These are phyloP conservation scores for Calameuta filiformis DNA, from an alignment of 2,888 invertebrate genomes.

Conservation along the genomic window DNA sequence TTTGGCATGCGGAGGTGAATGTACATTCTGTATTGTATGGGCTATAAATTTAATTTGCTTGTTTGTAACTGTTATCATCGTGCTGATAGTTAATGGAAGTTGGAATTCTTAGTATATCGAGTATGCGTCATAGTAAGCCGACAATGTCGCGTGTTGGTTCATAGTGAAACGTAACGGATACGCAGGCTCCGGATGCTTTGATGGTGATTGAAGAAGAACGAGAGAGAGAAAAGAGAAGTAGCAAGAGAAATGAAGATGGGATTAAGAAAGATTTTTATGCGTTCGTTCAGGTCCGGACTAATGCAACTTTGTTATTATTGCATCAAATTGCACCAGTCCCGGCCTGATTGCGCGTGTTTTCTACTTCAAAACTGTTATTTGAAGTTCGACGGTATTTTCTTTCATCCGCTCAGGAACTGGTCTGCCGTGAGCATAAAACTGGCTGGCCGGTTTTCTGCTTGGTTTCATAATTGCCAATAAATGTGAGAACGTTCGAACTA, in stretches of 20 bases:
- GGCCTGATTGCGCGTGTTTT: slow-evolving; percentile 62
- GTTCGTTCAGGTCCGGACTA: slow-evolving; percentile 62
- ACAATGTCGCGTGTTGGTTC: neutral
- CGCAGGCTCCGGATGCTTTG: neutral
- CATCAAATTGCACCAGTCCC: slow-evolving; percentile 69
- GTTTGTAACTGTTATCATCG: neutral
- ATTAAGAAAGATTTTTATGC: neutral
- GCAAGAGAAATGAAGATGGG: neutral
- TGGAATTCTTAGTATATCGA: neutral
- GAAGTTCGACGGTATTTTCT: neutral
- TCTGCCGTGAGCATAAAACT: neutral
- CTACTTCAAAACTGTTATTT: slow-evolving; percentile 28
- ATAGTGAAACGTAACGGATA: neutral
- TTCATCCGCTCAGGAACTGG: neutral
- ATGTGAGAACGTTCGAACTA: slow-evolving; percentile 4
- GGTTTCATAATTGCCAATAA: slow-evolving; percentile 1
- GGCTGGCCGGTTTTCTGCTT: neutral
- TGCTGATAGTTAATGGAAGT: neutral
- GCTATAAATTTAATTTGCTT: neutral
- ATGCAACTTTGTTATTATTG: slow-evolving; percentile 64
- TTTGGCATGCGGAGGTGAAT: neutral
- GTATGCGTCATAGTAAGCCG: neutral
- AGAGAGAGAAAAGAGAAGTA: neutral
- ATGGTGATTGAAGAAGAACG: neutral
- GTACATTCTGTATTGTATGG: neutral